These are phyloP conservation scores for Rhipidura dahli DNA, from an alignment of 2,113 vertebrate genomes.

Conservation along the genomic window DNA sequence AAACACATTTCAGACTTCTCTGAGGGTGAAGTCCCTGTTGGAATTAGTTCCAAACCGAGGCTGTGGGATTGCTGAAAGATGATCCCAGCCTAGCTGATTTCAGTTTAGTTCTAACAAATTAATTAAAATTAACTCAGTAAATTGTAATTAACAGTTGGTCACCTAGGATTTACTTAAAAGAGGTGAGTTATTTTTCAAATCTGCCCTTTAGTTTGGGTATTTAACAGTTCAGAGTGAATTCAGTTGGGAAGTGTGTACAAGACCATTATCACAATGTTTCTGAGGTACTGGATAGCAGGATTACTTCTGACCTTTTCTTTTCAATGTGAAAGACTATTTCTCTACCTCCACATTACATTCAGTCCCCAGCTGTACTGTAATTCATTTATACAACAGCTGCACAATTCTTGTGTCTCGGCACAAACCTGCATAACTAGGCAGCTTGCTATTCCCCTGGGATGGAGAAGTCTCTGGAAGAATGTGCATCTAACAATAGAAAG, in stretches of 20 bases:
- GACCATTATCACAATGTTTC: not conserved
- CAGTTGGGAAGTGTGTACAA: not conserved
- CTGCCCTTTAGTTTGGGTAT: not conserved
- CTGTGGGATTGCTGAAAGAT: not conserved
- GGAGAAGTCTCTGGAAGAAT: not conserved
- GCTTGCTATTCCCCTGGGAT: not conserved
- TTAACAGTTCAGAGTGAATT: not conserved
- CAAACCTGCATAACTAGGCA: conserved; percentile 13
- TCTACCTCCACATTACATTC: not conserved
- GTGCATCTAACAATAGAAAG: conserved; percentile 9
- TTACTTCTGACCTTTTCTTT: not conserved
- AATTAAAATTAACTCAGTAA: not conserved
- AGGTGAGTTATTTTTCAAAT: not conserved
- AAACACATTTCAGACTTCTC: not conserved
- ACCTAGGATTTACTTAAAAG: not conserved
- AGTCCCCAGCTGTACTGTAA: not conserved
- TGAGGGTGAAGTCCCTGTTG: not conserved
- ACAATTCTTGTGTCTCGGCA: not conserved
- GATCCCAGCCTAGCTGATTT: not conserved
- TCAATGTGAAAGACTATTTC: not conserved
- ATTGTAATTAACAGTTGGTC: not conserved
- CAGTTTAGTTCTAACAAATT: not conserved
- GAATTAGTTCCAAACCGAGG: accelerated
- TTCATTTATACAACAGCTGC: not conserved
- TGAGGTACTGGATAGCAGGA: not conserved